Percentiles rank a stretch among this genome's conserved stretches.
phyloP scores from a whole-genome alignment of 2,113 vertebrate genomes.

The Ammodytes marinus region DNA sequence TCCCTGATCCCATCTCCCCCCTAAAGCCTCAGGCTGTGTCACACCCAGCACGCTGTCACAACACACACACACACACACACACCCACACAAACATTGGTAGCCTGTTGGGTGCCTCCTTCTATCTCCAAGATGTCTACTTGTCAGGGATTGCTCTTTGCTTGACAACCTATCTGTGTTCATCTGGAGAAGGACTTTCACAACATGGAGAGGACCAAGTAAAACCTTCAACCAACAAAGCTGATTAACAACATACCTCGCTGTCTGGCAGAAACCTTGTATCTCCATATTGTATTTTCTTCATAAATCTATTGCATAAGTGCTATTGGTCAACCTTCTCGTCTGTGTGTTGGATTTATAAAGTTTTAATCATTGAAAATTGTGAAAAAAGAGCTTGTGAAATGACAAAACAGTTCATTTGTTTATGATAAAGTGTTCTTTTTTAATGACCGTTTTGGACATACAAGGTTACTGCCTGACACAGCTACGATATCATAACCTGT shows the following conservation, averaged over 20 bases:
- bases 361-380: no score
- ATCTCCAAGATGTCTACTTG: conserved; percentile 35
- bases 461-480: neutral
- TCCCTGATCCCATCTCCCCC: conserved; percentile 9
- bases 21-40: conserved; percentile 56
- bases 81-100: conserved; percentile 34
- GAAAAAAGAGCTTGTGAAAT: no score
- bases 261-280: no score
- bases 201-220: neutral
- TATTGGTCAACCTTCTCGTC: no score
- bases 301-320: no score
- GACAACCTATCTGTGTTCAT: conserved; percentile 13
- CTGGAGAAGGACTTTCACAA: neutral
- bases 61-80: neutral
- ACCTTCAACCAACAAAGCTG: neutral
- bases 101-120: neutral
- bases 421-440: no score
- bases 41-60: conserved; percentile 57
- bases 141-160: conserved; percentile 14
- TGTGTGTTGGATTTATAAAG: no score
- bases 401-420: no score
- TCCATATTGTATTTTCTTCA: no score
- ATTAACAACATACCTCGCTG: neutral
- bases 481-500: neutral
- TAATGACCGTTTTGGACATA: neutral